These are phyloP conservation scores for Cantharis lateralis DNA, from an alignment of 2,888 invertebrate species.

Conservation along the genomic window DNA sequence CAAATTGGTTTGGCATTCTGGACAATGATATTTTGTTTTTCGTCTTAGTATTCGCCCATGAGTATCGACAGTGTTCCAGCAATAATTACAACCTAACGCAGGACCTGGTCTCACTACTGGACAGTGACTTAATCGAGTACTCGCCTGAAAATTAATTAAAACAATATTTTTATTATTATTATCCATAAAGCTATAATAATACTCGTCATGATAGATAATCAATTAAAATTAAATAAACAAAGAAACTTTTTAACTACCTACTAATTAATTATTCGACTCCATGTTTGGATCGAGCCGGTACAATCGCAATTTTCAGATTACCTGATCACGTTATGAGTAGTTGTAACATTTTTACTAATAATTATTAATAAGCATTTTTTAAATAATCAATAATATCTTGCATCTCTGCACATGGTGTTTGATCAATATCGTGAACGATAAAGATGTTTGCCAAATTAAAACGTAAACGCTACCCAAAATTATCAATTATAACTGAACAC, in stretches of 20 bases:
- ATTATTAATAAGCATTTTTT: neutral
- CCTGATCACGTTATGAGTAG: no score
- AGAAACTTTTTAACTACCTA: no score
- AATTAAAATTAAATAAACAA: no score
- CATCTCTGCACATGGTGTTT: slow-evolving; percentile 32
- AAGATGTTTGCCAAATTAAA: neutral
- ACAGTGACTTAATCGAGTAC: slow-evolving; percentile 75
- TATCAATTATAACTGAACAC: slow-evolving; percentile 4
- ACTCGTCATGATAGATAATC: no score
- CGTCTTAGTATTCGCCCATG: slow-evolving; percentile 80
- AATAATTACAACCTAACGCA: slow-evolving; percentile 85
- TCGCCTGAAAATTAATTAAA: slow-evolving; percentile 50
- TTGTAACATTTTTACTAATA: neutral
- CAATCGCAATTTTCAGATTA: no score
- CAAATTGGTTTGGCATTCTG: slow-evolving; percentile 85
- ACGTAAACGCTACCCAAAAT: neutral
- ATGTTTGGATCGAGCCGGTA: no score
- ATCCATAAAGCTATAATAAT: no score
- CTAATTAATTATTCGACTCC: no score
- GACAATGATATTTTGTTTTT: slow-evolving; percentile 89
- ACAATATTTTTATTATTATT: neutral
- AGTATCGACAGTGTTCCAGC: slow-evolving; percentile 88
- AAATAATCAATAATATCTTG: neutral
- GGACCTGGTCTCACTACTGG: slow-evolving; percentile 83
- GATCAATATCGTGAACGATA: slow-evolving; percentile 35